Base-by-base conservation (phyloP, 2,888 invertebrate species). In the Nemoura dubitans region DNA sequence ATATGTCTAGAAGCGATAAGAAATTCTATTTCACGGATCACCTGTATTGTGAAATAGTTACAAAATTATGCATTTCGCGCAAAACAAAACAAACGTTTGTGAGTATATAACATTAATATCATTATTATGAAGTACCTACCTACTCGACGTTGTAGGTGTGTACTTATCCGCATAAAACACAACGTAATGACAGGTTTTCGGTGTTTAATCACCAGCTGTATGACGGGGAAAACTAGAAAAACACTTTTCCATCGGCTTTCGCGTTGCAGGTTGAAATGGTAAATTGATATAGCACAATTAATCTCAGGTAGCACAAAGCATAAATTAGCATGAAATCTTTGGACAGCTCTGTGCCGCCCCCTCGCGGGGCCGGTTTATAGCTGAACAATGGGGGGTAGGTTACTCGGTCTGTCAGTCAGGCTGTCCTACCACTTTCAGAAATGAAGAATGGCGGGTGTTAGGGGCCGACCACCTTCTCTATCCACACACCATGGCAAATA, bases 241-340 rank as follows among this genome's bases (percentile, higher is more conserved):
- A 59, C 21, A 21, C 59, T 59, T 59, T 59, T 59, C 59, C 59
- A 21, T 21, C 6, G 2, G 2, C 59, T 7, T 16, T 10, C 36
- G 59, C 16, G 59, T 59, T 21, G n/a, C n/a, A n/a, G 59, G 59
- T 21, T 14, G 59, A 3, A 21, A 21, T 21, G 59, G 25, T 78
- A 78, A 78, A 82, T 36, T 82, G 82, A 82, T 14, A 26, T 6
- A 82, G 26, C 83, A 83, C 36, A 42, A 83, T 83, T 83, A 83
- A 83, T 83, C 83, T 25, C 81, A 86, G 82, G 86, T 86, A 86
- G 86, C 86, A 59, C 3, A 30, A 29, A 28, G 29, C 26, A 86
- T 86, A 86, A 86, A 86, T 86, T 86, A 86, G 86, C 81, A 82
- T 86, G 82, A 86, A 80, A 80, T 81, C 76, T 86, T 59, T 81